Base-by-base conservation (phyloP, 2,797 vertebrate species). In the Nasua narica region DNA sequence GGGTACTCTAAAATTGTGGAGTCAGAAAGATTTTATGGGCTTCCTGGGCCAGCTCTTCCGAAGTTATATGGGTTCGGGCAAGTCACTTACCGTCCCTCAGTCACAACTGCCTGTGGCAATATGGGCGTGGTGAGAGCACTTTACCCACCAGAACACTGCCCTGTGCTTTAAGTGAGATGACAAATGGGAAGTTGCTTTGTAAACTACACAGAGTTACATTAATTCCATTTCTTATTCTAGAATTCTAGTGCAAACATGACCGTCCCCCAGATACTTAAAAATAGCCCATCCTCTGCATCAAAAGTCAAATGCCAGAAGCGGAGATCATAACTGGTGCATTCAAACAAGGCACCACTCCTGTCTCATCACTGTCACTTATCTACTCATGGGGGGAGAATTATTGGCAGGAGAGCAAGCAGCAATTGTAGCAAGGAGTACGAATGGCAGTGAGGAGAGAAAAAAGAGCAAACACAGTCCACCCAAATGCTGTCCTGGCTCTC, bases 281-380 rank as follows among this genome's bases (percentile, higher is more conserved):
- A 69, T 21, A 60, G 43, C 15, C 37, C 54, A n/a, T 52, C 65
- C 60, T 77, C 50, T 77, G 27, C 48, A 35, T 56, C 58, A 40
- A 67, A 78, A 35, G n/a, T 58, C 86, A 92, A 95, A 87, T 32
- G 54, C 37, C 58, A 25, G 48, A 86, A 82, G 88, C 19, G 15
- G 40, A 88, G 62, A 32, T 54, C 15, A 7, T 19, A 40, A 40
- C 11, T 25, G 78, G 7, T 3, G 7, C 12, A 2, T 70, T 85
- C 40, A 43, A 76, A 89, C 10, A 72, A 86, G 69, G 23, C 4
- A 54, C 23, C 5, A 14, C 11, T 62, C 65, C 18, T 19, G 23
- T 16, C 2, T 65, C 3, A 32, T 65, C 32, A 65, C 60, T 35
- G 52, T 69, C 23, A 14, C 56, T 84, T 18, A 65, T 29, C 46